Percentiles rank a stretch among this genome's conserved stretches.
Conservation (phyloP, 2,888 invertebrate species). For the Cerceris ruficornis region DNA sequence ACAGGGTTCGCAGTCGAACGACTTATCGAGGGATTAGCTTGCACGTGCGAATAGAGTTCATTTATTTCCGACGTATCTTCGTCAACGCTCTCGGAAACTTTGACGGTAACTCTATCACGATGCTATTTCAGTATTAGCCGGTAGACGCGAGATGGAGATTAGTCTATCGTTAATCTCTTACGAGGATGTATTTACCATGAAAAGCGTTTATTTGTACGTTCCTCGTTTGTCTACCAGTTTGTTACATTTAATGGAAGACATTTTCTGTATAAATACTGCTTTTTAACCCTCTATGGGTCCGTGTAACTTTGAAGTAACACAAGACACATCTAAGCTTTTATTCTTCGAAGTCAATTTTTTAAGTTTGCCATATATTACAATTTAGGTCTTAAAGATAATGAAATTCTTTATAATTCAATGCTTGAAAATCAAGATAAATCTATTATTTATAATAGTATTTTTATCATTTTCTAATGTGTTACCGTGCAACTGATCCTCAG, state of each 20-base stretch:
- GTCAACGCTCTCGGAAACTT: conserved; percentile 50
- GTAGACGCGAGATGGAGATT: conserved; percentile 42
- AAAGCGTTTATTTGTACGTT: not conserved
- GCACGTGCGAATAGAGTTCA: conserved; percentile 33
- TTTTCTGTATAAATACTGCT: not conserved
- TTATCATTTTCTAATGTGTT: too few species aligned
- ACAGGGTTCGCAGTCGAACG: conserved; percentile 31
- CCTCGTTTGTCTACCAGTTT: not conserved
- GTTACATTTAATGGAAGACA: not conserved
- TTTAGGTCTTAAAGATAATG: too few species aligned
- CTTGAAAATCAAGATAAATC: too few species aligned
- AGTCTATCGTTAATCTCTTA: conserved; percentile 45
- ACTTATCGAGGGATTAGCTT: conserved; percentile 54
- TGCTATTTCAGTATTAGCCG: conserved; percentile 24
- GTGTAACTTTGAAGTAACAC: too few species aligned
- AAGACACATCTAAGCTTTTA: too few species aligned
- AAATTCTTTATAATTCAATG: too few species aligned
- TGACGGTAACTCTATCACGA: conserved; percentile 43
- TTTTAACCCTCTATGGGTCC: too few species aligned
- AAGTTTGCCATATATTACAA: too few species aligned
- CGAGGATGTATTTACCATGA: conserved; percentile 27
- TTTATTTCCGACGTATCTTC: conserved; percentile 24
- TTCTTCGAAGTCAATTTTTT: too few species aligned
- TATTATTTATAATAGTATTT: too few species aligned
- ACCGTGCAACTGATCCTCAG: too few species aligned